These are phyloP conservation scores for Drosophila equinoxialis DNA, from an alignment of 1,140 invertebrate genomes.

Conservation along the genomic window DNA sequence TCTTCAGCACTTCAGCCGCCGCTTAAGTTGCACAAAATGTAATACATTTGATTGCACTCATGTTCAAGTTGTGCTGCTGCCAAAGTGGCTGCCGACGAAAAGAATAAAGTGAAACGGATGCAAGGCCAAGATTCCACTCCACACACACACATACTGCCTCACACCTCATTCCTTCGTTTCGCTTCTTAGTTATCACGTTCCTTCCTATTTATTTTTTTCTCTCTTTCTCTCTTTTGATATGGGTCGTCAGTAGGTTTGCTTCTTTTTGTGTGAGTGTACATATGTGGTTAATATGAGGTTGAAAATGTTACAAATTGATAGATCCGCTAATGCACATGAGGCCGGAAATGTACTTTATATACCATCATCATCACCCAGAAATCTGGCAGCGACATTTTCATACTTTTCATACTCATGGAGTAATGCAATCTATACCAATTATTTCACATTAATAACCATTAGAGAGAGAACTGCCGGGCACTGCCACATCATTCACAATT, in stretches of 20 bases:
- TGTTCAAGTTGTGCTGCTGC: conserved; percentile 77
- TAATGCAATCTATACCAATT: conserved; percentile 25
- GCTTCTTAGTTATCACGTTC: conserved; percentile 32
- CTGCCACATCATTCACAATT: conserved; percentile 70
- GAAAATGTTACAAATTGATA: conserved; percentile 75
- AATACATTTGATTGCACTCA: conserved; percentile 80
- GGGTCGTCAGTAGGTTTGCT: conserved; percentile 41
- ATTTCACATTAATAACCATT: conserved; percentile 63
- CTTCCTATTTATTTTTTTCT: not conserved
- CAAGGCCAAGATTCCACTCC: conserved; percentile 26
- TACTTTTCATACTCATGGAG: conserved; percentile 11
- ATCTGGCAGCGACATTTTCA: conserved; percentile 13
- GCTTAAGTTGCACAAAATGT: conserved; percentile 79
- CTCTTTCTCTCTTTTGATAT: not conserved
- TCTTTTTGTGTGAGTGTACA: conserved; percentile 13
- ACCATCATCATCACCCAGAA: not conserved
- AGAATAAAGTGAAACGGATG: conserved; percentile 57
- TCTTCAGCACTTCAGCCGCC: conserved; percentile 69
- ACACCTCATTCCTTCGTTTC: conserved; percentile 6
- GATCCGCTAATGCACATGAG: conserved; percentile 56
- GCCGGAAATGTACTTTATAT: not conserved
- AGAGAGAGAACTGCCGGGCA: conserved; percentile 32
- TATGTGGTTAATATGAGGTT: conserved; percentile 56
- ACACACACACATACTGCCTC: conserved; percentile 5
- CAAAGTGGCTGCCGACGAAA: conserved; percentile 65